Percentiles rank a stretch among this genome's conserved stretches.
Conservation (phyloP, 2,797 vertebrate species). For the Acipenser transmontanus region DNA sequence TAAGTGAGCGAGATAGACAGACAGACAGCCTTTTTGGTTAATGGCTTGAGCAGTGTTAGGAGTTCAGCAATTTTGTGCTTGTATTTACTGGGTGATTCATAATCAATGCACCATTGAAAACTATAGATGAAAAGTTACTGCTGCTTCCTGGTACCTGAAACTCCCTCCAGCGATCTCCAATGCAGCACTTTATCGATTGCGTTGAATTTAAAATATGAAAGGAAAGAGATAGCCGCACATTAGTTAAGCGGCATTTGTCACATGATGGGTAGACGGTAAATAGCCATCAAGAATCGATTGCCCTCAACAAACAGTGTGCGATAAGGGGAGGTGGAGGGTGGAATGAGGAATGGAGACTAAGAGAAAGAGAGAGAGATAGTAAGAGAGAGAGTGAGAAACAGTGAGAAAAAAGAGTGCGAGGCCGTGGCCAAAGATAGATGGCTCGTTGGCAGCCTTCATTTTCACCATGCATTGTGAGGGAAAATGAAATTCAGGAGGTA, state of each 20-base stretch:
- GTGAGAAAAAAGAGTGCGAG: slow-evolving; percentile 33
- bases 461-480: slow-evolving; percentile 51
- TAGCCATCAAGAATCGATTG: slow-evolving; percentile 45
- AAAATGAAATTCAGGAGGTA: slow-evolving; percentile 52
- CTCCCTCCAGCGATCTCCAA: too few species aligned
- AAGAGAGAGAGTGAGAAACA: slow-evolving; percentile 29
- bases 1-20: too few species aligned
- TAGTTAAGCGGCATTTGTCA: background rate
- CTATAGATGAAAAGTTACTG: too few species aligned
- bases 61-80: too few species aligned
- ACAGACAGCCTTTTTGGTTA: too few species aligned
- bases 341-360: background rate
- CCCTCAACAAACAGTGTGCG: slow-evolving; percentile 13
- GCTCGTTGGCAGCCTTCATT: slow-evolving; percentile 52
- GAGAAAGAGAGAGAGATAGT: background rate
- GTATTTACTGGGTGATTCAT: too few species aligned
- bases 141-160: too few species aligned
- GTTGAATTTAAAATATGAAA: background rate
- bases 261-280: slow-evolving; percentile 27
- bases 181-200: too few species aligned
- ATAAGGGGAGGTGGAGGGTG: background rate
- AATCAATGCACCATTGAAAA: too few species aligned
- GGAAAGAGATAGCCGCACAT: background rate
- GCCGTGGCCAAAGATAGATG: slow-evolving; percentile 57
- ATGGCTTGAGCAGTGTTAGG: too few species aligned